Base-by-base conservation (phyloP, 2,888 invertebrate species). In the Harpalus rubripes region DNA sequence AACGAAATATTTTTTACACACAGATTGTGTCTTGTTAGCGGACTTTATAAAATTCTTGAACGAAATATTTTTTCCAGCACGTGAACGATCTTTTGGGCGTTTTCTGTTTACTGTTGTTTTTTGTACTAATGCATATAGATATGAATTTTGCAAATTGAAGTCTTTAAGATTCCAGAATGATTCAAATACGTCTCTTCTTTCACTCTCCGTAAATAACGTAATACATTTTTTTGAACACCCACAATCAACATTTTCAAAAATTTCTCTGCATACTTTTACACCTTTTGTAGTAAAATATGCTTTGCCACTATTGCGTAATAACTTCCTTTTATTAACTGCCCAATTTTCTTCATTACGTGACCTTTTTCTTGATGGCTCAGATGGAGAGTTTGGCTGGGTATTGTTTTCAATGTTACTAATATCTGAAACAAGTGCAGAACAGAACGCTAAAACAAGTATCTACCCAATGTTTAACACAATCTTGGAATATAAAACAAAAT, bases 81-180 rank as follows among this genome's bases (percentile, higher is more conserved):
- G 78, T 65, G 85, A 86, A 59, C 84, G 81, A 86, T 86, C 22
- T 87, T 86, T 87, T 79, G 86, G 86, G 39, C 86, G 87, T 87
- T 87, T 87, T 86, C 86, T 85, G 81, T 85, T 85, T 78, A 86
- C 32, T 44, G 76, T 83, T 72, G 76, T 86, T 79, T 85, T 79
- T 85, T 86, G 86, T 18, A 87, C 87, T 52, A 86, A 79, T 84
- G 85, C 86, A 83, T 85, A 85, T 56, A 87, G 79, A 87, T 86
- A 87, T 15, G 87, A 86, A 87, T 87, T 87, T 84, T 87, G 87
- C 85, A 18, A 52, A 85, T 85, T 85, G 65, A 85, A 87, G 84
- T 87, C 85, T 86, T 83, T 85, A 81, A 87, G 85, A 84, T 74
- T 85, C 85, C 85, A 86, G 76, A 85, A 86, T 58, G 80, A 86